Conservation (phyloP, 1,140 invertebrate genomes). For the Leptinotarsa undecemlineata region DNA sequence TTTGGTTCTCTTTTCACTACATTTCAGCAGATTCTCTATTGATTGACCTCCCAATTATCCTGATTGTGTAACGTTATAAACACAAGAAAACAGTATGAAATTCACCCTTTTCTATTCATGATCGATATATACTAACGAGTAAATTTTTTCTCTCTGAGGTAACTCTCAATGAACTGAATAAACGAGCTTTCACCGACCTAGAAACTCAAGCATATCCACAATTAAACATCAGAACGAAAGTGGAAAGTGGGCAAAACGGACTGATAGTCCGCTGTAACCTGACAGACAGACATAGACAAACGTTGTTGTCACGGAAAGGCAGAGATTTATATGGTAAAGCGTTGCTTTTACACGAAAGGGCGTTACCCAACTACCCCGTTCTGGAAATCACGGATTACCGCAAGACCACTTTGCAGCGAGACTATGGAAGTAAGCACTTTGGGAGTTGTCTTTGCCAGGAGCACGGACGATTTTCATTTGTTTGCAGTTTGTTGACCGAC, state of each 20-base stretch:
- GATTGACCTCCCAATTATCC: too few species aligned
- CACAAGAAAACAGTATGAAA: too few species aligned
- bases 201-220: too few species aligned
- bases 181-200: too few species aligned
- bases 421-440: not conserved
- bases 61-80: too few species aligned
- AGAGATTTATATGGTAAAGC: not conserved
- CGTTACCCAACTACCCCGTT: not conserved
- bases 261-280: not conserved
- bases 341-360: slow-evolving; percentile 1
- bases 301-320: slow-evolving; percentile 1
- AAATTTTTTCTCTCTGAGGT: too few species aligned
- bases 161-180: too few species aligned
- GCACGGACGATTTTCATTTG: not conserved
- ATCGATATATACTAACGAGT: too few species aligned
- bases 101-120: too few species aligned
- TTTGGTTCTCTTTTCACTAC: too few species aligned
- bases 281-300: not conserved
- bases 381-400: slow-evolving; percentile 7
- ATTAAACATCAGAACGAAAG: too few species aligned
- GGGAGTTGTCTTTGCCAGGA: not conserved
- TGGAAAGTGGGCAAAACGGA: not conserved
- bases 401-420: slow-evolving; percentile 4
- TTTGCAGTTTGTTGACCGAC: not conserved
- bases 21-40: too few species aligned